These are phyloP conservation scores for Castor canadensis DNA, from an alignment of 2,113 vertebrate species.

Conservation along the genomic window DNA sequence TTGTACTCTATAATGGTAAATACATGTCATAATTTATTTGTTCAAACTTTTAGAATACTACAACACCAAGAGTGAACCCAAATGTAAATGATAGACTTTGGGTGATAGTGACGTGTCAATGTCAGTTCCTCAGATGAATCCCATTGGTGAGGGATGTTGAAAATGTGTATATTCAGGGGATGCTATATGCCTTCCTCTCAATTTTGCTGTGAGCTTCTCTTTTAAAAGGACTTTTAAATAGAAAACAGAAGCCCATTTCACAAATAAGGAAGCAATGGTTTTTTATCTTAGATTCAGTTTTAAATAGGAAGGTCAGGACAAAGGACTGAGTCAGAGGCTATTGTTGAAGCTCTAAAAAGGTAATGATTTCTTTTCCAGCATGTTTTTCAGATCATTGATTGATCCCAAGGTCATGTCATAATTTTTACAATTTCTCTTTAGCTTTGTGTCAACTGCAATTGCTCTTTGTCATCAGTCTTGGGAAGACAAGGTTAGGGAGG, in stretches of 20 bases:
- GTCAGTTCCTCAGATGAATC: background rate
- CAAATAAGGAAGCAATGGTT: background rate
- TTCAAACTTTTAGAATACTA: background rate
- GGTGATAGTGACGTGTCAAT: background rate
- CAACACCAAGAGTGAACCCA: background rate
- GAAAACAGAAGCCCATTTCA: background rate
- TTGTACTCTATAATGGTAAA: background rate
- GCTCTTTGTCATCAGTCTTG: background rate
- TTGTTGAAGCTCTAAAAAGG: slow-evolving; percentile 20
- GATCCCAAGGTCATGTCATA: slow-evolving; percentile 46
- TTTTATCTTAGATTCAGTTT: background rate
- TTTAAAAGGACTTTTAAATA: background rate
- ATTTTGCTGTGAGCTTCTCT: background rate
- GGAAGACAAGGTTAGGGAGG: background rate
- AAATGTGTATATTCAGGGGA: background rate
- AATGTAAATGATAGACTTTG: background rate
- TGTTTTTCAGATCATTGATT: slow-evolving; percentile 42
- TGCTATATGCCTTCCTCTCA: background rate
- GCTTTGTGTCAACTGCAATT: slow-evolving; percentile 1
- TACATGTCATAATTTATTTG: background rate
- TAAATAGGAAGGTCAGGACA: background rate
- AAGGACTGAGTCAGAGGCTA: slow-evolving; percentile 8
- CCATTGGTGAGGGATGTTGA: background rate
- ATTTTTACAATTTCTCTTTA: slow-evolving; percentile 43
- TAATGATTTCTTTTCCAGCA: slow-evolving; percentile 37